Conservation (phyloP, 2,113 vertebrate species). For the Indicator indicator region DNA sequence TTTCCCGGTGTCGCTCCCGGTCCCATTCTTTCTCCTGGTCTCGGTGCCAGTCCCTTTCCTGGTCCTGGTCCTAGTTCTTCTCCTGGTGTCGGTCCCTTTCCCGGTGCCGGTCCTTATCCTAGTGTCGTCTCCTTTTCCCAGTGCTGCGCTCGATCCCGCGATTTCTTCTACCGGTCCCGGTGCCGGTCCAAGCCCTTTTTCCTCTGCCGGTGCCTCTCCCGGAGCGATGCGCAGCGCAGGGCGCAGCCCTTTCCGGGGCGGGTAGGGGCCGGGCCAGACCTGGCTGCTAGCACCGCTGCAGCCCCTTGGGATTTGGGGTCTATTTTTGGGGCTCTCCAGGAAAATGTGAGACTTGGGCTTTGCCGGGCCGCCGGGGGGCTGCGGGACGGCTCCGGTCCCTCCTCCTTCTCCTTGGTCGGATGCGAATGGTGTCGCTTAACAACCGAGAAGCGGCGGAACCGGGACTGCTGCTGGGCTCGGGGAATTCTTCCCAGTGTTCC, state of each 20-base stretch:
- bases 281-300: background rate
- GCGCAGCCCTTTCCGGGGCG: background rate
- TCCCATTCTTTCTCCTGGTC: too few relatives aligned
- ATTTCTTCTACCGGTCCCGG: background rate
- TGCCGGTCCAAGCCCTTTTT: background rate
- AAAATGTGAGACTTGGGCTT: background rate
- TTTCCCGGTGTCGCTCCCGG: background rate
- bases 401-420: background rate
- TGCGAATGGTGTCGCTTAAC: background rate
- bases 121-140: too few relatives aligned
- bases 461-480: background rate
- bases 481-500: too few relatives aligned
- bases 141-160: too few relatives aligned
- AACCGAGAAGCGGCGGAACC: background rate
- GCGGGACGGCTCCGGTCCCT: background rate
- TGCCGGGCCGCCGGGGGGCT: background rate
- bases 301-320: too few relatives aligned
- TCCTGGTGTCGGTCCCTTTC: too few relatives aligned
- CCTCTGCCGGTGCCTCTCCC: background rate
- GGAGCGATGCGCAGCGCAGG: too few relatives aligned
- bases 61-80: background rate
- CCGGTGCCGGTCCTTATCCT: too few relatives aligned
- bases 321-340: background rate
- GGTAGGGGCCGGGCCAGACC: accelerated
- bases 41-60: background rate